A percentile compares a stretch with the other conserved stretches of the same genome.
Conservation (phyloP, 2,113 vertebrate genomes). For the Plotosus lineatus region DNA sequence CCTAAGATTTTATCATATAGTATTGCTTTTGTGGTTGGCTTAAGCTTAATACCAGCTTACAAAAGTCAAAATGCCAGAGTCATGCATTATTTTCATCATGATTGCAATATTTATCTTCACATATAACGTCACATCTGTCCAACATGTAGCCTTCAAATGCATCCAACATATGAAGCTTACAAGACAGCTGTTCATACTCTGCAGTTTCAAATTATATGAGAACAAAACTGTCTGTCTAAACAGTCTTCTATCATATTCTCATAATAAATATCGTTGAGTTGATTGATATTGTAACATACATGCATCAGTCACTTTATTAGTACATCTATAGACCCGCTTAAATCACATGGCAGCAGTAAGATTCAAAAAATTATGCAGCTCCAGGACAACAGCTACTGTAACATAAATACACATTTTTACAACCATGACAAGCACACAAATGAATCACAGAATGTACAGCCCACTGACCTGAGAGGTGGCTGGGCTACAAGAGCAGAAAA, state of each 20-base stretch:
- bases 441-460: not conserved
- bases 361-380: not conserved
- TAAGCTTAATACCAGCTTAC: not conserved
- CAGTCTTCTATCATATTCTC: not conserved
- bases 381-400: not conserved
- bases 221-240: not conserved
- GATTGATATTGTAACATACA: not conserved
- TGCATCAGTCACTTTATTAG: not conserved
- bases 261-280: not conserved
- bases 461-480: not conserved
- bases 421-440: not conserved
- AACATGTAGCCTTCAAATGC: slow-evolving; percentile 1
- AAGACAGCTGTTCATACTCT: not conserved
- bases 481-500: not conserved
- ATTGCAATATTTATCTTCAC: not conserved
- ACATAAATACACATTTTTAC: not conserved
- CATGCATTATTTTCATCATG: slow-evolving; percentile 1
- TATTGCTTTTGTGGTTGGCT: not conserved
- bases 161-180: not conserved
- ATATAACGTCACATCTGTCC: not conserved
- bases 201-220: not conserved
- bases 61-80: not conserved
- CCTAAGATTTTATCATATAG: not conserved
- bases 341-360: not conserved
- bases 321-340: not conserved